phyloP scores from a whole-genome alignment of 2,797 vertebrate genomes.

The Poeciliopsis gracilis region DNA sequence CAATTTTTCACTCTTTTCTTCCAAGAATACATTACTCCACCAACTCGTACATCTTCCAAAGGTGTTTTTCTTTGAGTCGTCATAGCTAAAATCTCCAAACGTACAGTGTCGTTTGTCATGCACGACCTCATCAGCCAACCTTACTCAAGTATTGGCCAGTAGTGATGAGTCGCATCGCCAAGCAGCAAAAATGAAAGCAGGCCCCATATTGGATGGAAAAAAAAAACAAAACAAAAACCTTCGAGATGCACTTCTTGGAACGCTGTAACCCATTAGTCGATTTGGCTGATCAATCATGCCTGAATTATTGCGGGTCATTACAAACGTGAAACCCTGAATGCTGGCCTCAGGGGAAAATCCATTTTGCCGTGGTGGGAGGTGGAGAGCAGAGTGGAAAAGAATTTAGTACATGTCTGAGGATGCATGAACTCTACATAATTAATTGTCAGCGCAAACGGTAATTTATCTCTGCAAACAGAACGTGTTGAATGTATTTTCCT shows the following conservation, averaged over 20 bases:
- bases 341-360: constrained; percentile 44
- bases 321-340: constrained; percentile 48
- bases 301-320: constrained; percentile 67
- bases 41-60: constrained; percentile 50
- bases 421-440: constrained; percentile 16
- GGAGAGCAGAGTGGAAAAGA: constrained; percentile 21
- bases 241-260: constrained; percentile 24
- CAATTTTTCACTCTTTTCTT: constrained; percentile 52
- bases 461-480: constrained; percentile 30
- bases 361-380: constrained; percentile 45
- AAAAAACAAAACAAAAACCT: not conserved
- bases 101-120: constrained; percentile 24
- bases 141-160: constrained; percentile 15
- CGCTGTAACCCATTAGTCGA: constrained; percentile 53
- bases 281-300: constrained; percentile 58
- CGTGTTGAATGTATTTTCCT: constrained; percentile 12
- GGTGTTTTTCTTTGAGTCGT: constrained; percentile 26
- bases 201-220: constrained; percentile 21
- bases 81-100: constrained; percentile 8
- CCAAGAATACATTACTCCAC: constrained; percentile 67
- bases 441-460: constrained; percentile 27
- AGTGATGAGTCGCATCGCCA: constrained; percentile 26
- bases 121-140: not conserved
- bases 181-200: not conserved
- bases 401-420: constrained; percentile 2